These are phyloP conservation scores for Diplodus puntazzo DNA, from an alignment of 2,797 vertebrate genomes.

Conservation along the genomic window DNA sequence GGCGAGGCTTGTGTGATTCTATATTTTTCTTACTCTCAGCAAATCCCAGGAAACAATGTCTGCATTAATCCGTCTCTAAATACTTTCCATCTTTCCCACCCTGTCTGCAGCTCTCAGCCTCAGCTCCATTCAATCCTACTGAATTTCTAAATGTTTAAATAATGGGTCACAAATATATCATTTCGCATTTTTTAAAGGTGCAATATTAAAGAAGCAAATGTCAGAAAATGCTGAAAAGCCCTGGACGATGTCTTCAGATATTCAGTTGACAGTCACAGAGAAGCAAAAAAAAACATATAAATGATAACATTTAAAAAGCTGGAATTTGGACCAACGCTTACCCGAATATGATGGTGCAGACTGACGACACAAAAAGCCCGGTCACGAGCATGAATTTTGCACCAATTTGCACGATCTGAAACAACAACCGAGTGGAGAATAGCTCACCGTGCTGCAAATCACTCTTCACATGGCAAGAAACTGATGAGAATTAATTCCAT, in stretches of 20 bases:
- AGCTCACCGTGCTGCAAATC: background rate
- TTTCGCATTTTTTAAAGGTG: background rate
- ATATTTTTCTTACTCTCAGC: background rate
- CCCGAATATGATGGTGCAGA: conserved; percentile 95
- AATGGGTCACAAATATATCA: background rate
- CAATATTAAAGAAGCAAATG: too few species aligned
- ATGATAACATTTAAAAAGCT: too few species aligned
- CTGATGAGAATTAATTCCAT: background rate
- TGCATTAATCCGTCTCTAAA: background rate
- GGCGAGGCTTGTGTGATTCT: background rate
- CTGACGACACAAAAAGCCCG: conserved; percentile 92
- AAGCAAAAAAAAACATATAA: too few species aligned
- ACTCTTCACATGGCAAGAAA: background rate
- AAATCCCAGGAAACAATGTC: background rate
- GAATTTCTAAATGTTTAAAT: background rate
- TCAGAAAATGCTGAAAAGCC: too few species aligned
- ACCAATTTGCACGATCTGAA: conserved; percentile 94
- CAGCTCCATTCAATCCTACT: background rate
- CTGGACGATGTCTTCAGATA: too few species aligned
- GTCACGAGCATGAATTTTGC: conserved; percentile 95
- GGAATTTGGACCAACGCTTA: conserved; percentile 74
- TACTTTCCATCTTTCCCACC: background rate
- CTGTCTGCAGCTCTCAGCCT: background rate
- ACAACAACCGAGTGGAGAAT: background rate
- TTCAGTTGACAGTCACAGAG: too few species aligned